Conservation (phyloP, 2,797 vertebrate genomes). For the Eutrigla gurnardus region DNA sequence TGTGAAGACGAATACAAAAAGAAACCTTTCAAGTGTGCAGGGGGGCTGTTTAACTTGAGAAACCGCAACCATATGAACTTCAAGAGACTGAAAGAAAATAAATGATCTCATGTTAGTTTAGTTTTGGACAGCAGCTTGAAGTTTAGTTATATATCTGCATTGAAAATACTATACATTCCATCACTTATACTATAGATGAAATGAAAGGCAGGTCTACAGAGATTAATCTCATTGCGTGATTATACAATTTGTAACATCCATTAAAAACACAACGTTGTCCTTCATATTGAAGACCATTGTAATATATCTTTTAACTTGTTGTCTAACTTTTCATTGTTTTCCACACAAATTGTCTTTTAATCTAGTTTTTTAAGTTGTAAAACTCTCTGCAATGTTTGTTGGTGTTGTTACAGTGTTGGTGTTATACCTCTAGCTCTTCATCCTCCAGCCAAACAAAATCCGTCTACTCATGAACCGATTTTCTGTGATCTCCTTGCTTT, state of each 20-base stretch:
- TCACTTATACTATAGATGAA: not conserved
- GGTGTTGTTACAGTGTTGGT: not conserved
- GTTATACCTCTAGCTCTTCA: not conserved
- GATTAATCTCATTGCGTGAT: not conserved
- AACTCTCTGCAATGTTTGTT: not conserved
- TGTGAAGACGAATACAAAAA: constrained; percentile 3
- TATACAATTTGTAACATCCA: too few species aligned
- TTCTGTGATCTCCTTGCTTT: not conserved
- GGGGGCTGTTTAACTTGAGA: constrained; percentile 6
- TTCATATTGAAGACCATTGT: not conserved
- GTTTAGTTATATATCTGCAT: too few species aligned
- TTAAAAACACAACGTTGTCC: too few species aligned
- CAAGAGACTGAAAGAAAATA: constrained; percentile 49
- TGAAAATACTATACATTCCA: not conserved
- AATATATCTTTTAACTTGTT: not conserved
- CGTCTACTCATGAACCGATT: not conserved
- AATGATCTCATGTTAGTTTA: not conserved
- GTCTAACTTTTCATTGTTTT: not conserved
- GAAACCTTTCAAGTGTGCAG: constrained; percentile 17
- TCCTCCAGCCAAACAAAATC: not conserved
- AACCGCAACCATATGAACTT: constrained; percentile 40
- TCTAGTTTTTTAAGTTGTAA: not conserved
- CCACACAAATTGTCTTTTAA: not conserved
- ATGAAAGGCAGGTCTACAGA: not conserved
- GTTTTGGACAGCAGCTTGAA: not conserved